Evolutionary conservation across 2,888 invertebrate species (phyloP).

Genomic region (Thecocarcelia acutangulata): DNA sequence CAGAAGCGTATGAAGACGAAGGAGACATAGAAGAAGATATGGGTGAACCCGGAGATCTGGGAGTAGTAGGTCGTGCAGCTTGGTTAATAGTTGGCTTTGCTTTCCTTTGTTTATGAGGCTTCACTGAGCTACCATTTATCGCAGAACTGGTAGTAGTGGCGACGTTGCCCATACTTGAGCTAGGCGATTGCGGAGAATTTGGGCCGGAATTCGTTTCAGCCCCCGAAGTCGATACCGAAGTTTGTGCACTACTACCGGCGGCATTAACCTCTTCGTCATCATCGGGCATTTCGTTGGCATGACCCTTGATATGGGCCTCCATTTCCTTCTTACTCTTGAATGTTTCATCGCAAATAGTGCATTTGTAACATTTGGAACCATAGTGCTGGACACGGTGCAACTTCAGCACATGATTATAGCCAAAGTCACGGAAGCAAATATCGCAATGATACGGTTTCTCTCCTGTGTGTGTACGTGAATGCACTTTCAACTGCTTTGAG

Average conservation of each 20-base stretch:
- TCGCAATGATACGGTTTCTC: conserved; percentile 95
- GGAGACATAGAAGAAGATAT: conserved; percentile 74
- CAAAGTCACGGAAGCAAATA: conserved; percentile 94
- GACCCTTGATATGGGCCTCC: conserved; percentile 93
- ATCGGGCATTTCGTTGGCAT: conserved; percentile 85
- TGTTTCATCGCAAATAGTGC: conserved; percentile 94
- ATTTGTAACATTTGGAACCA: conserved; percentile 95
- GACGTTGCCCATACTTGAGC: conserved; percentile 62
- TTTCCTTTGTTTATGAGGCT: conserved; percentile 70
- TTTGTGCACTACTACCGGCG: conserved; percentile 58
- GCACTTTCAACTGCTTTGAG: conserved; percentile 94
- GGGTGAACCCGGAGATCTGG: conserved; percentile 75
- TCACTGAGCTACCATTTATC: not conserved
- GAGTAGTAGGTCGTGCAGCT: conserved; percentile 43
- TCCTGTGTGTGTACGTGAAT: conserved; percentile 94
- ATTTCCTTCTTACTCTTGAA: conserved; percentile 95
- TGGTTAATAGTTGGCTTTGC: conserved; percentile 68
- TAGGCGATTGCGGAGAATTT: conserved; percentile 73
- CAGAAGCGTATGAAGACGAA: conserved; percentile 69
- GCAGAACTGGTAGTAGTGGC: conserved; percentile 15
- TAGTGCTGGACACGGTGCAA: conserved; percentile 94
- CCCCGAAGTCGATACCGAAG: conserved; percentile 70
- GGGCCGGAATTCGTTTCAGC: conserved; percentile 74
- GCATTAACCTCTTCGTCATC: conserved; percentile 78
- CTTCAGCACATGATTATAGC: conserved; percentile 94